Evolutionary conservation across 2,888 invertebrate genomes (phyloP).

Genomic region (Plagodis pulveraria): DNA sequence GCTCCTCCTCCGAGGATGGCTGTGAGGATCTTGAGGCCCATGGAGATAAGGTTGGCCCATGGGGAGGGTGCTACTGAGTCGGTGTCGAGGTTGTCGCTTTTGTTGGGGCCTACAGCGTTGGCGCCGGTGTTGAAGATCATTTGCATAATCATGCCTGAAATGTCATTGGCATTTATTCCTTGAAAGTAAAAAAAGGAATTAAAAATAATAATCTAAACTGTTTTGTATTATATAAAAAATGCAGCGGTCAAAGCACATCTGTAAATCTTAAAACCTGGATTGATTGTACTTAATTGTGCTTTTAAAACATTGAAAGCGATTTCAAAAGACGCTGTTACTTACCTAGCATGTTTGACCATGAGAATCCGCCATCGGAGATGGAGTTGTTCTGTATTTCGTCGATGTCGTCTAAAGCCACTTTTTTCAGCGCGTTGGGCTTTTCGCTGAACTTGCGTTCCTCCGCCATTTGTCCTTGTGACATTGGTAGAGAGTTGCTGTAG

Average conservation of each 20-base stretch:
- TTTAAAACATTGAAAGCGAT: not conserved
- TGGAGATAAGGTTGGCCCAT: slow-evolving; percentile 94
- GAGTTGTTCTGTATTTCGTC: slow-evolving; percentile 93
- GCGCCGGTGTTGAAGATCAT: slow-evolving; percentile 91
- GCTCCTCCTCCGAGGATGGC: slow-evolving; percentile 92
- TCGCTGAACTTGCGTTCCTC: slow-evolving; percentile 93
- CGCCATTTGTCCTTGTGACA: slow-evolving; percentile 67
- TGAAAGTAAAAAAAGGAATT: slow-evolving; percentile 26
- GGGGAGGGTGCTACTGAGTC: slow-evolving; percentile 90
- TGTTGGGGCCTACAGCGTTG: slow-evolving; percentile 88
- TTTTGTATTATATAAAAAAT: too few relatives aligned
- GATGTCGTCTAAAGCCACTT: slow-evolving; percentile 92
- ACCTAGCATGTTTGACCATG: slow-evolving; percentile 95
- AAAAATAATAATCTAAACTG: not conserved
- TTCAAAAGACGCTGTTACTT: slow-evolving; percentile 30
- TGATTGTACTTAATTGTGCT: too few relatives aligned
- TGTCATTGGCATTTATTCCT: slow-evolving; percentile 27
- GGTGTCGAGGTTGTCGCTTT: slow-evolving; percentile 91
- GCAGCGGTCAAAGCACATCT: too few relatives aligned
- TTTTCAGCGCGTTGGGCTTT: slow-evolving; percentile 95
- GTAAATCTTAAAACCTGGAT: too few relatives aligned
- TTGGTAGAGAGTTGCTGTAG: slow-evolving; percentile 75
- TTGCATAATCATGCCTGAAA: slow-evolving; percentile 90
- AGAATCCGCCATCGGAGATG: slow-evolving; percentile 91
- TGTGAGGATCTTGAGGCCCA: slow-evolving; percentile 94